Evolutionary conservation across 2,797 vertebrate genomes (phyloP), one percentile per base, ranked within the genome.

Genomic region (Peromyscus eremicus): DNA sequence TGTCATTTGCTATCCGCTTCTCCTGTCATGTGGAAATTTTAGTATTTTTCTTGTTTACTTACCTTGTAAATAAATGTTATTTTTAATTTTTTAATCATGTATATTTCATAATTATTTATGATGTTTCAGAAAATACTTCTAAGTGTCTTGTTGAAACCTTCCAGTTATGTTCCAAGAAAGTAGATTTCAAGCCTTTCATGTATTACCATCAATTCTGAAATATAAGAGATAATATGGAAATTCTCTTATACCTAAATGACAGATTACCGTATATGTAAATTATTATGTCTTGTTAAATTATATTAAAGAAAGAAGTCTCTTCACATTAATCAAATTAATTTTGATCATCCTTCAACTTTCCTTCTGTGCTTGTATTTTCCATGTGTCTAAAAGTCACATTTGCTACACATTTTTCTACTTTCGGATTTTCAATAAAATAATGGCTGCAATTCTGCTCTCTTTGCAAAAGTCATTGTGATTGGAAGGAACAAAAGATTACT

Each of bases 191-290:
- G 60, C 0, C 0, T 73, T 86, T 82, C 81, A 21, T 16, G 12
- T 25, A 64, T 82, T 70, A 49, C 68, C 81, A 73, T 92, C n/a
- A 81, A 34, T 83, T 82, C 6, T 40, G 76, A 32, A 66, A 10
- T 66, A 79, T 91, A 85, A 68, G n/a, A 32, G 16, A 27, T 89
- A 60, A 5, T 60, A 83, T 40, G 68, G 7, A 71, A 60, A 37
- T 57, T 97, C 94, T 95, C 32, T 68, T 94, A 86, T 88, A 83
- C 2, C 9, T 90, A 96, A 64, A 88, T 95, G n/a, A 62, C 66
- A 89, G 60, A 43, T 88, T 91, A 49, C 0, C 49, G 3, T 52
- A 43, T 91, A 83, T 55, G 29, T 34, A 34, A 83, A 40, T 79
- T 55, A 40, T 73, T 55, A 90, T 66, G 64, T 91, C 55, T 84